These are phyloP conservation scores for Griposia aprilina DNA, from an alignment of 2,888 invertebrate species.

Conservation along the genomic window DNA sequence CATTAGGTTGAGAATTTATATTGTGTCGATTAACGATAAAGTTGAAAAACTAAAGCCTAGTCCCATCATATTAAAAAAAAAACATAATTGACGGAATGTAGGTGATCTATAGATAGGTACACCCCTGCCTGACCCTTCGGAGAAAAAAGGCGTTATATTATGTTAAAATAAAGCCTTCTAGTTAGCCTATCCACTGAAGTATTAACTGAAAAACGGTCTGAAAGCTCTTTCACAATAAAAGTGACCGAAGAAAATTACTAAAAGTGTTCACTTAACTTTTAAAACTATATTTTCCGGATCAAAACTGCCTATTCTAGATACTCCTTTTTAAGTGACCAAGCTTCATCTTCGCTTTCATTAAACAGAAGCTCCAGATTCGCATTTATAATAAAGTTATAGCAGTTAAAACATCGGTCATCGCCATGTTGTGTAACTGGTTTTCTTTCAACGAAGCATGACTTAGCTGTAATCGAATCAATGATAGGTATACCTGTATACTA, in stretches of 20 bases:
- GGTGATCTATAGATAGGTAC: too few species aligned
- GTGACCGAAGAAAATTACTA: not conserved
- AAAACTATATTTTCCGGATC: not conserved
- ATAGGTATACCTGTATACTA: constrained; percentile 1
- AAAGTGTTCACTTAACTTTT: not conserved
- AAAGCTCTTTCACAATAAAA: not conserved
- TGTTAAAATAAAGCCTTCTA: not conserved
- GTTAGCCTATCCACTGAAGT: not conserved
- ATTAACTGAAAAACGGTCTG: not conserved
- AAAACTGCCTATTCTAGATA: not conserved
- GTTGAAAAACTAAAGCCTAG: not conserved
- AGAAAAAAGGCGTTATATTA: too few species aligned
- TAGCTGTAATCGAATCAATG: constrained; percentile 35
- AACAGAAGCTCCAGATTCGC: not conserved
- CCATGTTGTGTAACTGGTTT: constrained; percentile 29
- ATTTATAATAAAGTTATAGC: not conserved
- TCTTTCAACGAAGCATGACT: constrained; percentile 39
- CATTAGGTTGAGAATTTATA: not conserved
- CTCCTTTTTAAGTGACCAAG: not conserved
- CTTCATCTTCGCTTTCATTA: not conserved
- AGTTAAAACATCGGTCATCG: constrained; percentile 8
- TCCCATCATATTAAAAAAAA: not conserved
- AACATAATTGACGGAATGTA: too few species aligned
- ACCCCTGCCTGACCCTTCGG: too few species aligned
- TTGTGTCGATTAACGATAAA: not conserved